phyloP scores from a whole-genome alignment of 2,113 vertebrate genomes.

The Paracanthobrama guichenoti region DNA sequence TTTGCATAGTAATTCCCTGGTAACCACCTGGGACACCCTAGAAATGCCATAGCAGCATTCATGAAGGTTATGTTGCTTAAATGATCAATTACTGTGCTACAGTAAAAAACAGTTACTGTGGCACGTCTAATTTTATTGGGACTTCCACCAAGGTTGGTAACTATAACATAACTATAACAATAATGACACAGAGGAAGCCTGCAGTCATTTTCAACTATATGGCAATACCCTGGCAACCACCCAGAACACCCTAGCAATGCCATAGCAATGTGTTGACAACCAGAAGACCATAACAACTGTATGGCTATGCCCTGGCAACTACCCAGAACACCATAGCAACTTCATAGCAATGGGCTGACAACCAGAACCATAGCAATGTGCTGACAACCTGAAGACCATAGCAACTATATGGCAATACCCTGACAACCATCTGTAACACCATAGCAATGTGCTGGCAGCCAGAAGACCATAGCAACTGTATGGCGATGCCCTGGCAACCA shows the following conservation, averaged over 20 bases:
- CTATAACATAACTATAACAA: too few species aligned
- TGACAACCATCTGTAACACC: not conserved
- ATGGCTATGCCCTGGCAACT: not conserved
- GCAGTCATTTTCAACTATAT: too few species aligned
- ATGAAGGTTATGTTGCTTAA: too few species aligned
- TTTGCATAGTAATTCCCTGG: not conserved
- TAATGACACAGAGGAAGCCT: too few species aligned
- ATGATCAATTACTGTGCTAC: too few species aligned
- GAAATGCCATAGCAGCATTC: not conserved
- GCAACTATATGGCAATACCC: too few species aligned
- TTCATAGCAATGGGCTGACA: not conserved
- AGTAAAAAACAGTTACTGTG: too few species aligned
- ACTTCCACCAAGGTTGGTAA: too few species aligned
- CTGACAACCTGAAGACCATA: not conserved
- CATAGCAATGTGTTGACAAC: not conserved
- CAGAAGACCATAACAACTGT: not conserved
- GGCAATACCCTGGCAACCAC: not conserved
- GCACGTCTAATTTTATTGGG: too few species aligned
- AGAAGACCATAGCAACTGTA: not conserved
- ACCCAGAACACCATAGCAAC: not conserved
- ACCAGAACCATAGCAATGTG: not conserved
- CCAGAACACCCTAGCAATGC: not conserved
- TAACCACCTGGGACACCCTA: not conserved
- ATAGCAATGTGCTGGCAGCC: not conserved
- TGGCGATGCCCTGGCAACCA: not conserved